These are phyloP conservation scores for Nothoprocta perdicaria DNA, from an alignment of 2,113 vertebrate species.

Conservation along the genomic window DNA sequence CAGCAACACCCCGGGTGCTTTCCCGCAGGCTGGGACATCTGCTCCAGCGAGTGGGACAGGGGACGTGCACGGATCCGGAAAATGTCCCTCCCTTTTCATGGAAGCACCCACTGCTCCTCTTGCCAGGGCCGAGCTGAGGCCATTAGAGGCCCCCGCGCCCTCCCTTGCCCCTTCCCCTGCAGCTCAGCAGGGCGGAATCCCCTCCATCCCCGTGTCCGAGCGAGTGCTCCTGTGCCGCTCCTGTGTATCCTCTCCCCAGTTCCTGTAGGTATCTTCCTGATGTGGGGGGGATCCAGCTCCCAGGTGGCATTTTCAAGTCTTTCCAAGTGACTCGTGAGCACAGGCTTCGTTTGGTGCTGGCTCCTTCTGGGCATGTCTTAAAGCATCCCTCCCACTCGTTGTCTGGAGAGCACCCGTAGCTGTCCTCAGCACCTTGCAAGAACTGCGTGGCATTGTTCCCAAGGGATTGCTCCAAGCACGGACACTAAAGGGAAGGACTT, in stretches of 20 bases:
- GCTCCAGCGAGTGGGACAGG: not conserved
- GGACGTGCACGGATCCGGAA: not conserved
- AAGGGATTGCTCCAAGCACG: not conserved
- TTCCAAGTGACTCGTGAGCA: not conserved
- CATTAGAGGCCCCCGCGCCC: no score
- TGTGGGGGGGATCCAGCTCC: not conserved
- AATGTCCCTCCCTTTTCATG: not conserved
- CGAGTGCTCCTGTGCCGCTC: not conserved
- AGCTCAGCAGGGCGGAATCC: no score
- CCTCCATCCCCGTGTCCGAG: not conserved
- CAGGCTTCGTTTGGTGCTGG: not conserved
- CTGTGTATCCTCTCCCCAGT: no score
- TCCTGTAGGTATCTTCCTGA: not conserved
- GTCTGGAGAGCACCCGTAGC: not conserved
- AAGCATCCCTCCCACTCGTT: no score
- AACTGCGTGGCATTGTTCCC: rapidly evolving
- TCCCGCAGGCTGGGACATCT: not conserved
- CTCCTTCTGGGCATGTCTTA: not conserved
- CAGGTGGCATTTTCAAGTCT: not conserved
- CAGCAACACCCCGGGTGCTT: not conserved
- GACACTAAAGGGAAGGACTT: conserved; percentile 3
- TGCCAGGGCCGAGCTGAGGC: not conserved
- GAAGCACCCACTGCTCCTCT: not conserved
- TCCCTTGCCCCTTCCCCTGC: not conserved
- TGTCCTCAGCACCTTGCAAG: not conserved